Conservation (phyloP, 2,797 vertebrate species). For the Acrocephalus scirpaceus region DNA sequence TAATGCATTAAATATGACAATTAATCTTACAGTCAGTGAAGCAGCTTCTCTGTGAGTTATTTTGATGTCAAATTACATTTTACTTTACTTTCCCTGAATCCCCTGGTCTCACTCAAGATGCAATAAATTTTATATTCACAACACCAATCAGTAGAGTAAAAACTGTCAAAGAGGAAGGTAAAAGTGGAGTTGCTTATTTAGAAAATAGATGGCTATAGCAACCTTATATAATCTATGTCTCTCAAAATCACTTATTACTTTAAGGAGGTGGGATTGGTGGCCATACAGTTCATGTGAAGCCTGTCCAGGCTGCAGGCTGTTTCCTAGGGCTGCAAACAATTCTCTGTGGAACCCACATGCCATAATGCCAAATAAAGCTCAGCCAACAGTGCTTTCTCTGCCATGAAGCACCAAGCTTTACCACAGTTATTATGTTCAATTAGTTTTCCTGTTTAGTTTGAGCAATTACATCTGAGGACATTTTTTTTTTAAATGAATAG, state of each 20-base stretch:
- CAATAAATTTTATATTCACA: constrained; percentile 46
- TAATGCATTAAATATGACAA: constrained; percentile 59
- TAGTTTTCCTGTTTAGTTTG: constrained; percentile 41
- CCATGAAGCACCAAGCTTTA: not conserved
- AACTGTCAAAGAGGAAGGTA: not conserved
- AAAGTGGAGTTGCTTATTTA: not conserved
- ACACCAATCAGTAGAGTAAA: constrained; percentile 17
- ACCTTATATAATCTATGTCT: not conserved
- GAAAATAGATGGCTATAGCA: not conserved
- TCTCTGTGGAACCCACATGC: not conserved
- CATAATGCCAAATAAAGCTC: not conserved
- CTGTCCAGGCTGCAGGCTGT: not conserved
- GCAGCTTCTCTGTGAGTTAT: constrained; percentile 33
- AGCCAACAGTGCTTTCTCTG: not conserved
- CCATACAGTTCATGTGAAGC: not conserved
- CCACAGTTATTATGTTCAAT: constrained; percentile 35
- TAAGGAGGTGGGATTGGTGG: not conserved
- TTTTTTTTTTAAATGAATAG: not conserved
- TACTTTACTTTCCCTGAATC: constrained; percentile 19
- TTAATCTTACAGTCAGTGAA: constrained; percentile 58
- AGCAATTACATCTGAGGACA: constrained; percentile 12
- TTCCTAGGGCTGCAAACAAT: not conserved
- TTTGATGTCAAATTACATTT: constrained; percentile 55
- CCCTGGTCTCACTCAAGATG: not conserved
- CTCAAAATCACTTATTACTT: not conserved